Evolutionary conservation across 2,797 vertebrate genomes (phyloP), one percentile per base, ranked within the genome.

Genomic region (Anisognathus igniventris): DNA sequence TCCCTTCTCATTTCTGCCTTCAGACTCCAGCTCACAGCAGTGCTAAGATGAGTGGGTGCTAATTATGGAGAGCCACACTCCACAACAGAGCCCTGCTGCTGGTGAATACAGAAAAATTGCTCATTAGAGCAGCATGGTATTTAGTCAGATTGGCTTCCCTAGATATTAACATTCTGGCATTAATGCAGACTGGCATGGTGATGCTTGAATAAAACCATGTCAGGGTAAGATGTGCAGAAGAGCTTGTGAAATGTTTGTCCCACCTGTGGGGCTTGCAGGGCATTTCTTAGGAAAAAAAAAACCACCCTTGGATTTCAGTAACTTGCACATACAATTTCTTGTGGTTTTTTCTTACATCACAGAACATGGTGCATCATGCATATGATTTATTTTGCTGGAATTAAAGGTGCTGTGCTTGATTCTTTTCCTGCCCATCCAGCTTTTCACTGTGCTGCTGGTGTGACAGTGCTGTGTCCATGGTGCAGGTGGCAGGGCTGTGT

Each of bases 41-140:
- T 27, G 78, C 67, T 53, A 53, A 53, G 78, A 94, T 47, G 94
- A 97, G 96, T 92, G 92, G 91, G 93, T 80, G 78, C 83, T 93
- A 95, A 96, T 97, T 97, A 94, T 4, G 44, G 87, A 91, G 89
- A 86, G 14, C 74, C 74, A 75, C 88, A 77, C 74, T 93, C 71
- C 1, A 94, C 91, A 97, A 93, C 95, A 94, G 93, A 95, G 85
- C 48, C 82, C 15, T 70, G 62, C 88, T 95, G 77, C 88, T 90
- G 91, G 50, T 90, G 90, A 95, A 93, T 96, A 93, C 93, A 95
- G 91, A 91, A 64, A 95, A 96, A 96, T 90, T 93, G 89, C 94
- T 97, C 75, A 96, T 97, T 97, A 96, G 87, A 97, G 93, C 83
- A 84, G 88, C 82, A 74, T 58, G 66, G 73, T 95, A 80, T 94